Percentiles rank a stretch among this genome's conserved stretches.
phyloP scores from a whole-genome alignment of 2,113 vertebrate genomes.

The Nibea albiflora region DNA sequence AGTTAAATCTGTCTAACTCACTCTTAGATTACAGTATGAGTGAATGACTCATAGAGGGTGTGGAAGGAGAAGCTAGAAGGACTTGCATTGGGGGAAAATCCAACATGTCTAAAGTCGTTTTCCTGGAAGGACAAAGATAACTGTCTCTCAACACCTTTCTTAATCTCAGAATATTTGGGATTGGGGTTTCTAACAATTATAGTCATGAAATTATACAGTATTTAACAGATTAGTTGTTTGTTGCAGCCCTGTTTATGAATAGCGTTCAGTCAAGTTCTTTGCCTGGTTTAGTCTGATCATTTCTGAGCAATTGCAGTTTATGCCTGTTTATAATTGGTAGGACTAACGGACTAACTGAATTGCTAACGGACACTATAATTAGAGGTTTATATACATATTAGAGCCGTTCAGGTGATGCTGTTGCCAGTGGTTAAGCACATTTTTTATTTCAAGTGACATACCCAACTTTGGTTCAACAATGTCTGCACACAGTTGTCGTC shows the following conservation, averaged over 20 bases:
- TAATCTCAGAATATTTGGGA: too few relatives aligned
- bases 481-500: not conserved
- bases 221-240: not conserved
- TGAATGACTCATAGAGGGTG: constrained; percentile 39
- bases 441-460: not conserved
- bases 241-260: not conserved
- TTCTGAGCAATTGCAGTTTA: not conserved
- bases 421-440: not conserved
- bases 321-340: not conserved
- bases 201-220: too few relatives aligned
- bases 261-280: not conserved
- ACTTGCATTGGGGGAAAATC: not conserved
- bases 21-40: constrained; percentile 14
- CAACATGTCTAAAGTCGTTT: not conserved
- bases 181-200: too few relatives aligned
- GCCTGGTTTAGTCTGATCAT: not conserved
- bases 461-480: not conserved
- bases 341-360: not conserved
- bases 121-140: not conserved
- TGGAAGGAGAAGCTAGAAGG: constrained; percentile 16
- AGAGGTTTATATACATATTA: too few relatives aligned
- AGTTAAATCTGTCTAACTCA: constrained; percentile 16
- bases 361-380: not conserved
- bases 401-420: not conserved
- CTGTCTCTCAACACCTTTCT: not conserved